Conservation (phyloP, 1,140 invertebrate species). For the Eciton burchellii region DNA sequence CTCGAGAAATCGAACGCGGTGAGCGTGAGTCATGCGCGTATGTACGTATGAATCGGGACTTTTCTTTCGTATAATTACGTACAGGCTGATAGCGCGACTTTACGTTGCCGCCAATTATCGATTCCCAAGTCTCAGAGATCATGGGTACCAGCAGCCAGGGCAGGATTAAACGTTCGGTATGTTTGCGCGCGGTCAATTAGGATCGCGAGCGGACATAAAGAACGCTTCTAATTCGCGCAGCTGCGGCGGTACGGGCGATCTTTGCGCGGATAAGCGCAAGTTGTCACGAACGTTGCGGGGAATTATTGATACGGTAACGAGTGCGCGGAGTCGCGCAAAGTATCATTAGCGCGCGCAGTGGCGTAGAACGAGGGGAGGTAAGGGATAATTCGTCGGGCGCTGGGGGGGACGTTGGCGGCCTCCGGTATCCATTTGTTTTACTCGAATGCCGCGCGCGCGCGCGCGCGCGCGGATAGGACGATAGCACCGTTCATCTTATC, state of each 20-base stretch:
- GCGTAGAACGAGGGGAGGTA: slow-evolving; percentile 70
- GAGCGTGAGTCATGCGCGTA: slow-evolving; percentile 1
- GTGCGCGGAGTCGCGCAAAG: slow-evolving; percentile 63
- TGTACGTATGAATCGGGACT: background rate
- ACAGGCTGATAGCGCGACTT: background rate
- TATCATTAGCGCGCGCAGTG: slow-evolving; percentile 73
- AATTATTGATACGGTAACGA: slow-evolving; percentile 67
- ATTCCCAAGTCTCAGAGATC: background rate
- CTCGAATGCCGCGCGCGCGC: slow-evolving; percentile 49
- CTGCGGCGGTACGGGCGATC: background rate
- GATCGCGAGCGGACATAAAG: background rate
- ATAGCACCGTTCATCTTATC: slow-evolving; percentile 73
- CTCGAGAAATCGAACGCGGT: background rate
- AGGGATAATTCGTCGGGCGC: slow-evolving; percentile 73
- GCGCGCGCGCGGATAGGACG: no score
- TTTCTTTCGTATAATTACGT: background rate
- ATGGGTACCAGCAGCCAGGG: background rate
- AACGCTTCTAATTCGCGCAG: background rate
- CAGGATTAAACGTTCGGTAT: background rate
- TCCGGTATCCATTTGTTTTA: slow-evolving; percentile 72
- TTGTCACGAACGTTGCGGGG: slow-evolving; percentile 18
- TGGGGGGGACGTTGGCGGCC: slow-evolving; percentile 71
- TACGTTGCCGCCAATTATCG: background rate
- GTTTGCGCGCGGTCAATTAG: background rate
- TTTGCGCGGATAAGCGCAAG: background rate